Percentiles rank a stretch among this genome's conserved stretches.
phyloP scores from a whole-genome alignment of 2,797 vertebrate genomes.

The Chaenodraco wilsoni region DNA sequence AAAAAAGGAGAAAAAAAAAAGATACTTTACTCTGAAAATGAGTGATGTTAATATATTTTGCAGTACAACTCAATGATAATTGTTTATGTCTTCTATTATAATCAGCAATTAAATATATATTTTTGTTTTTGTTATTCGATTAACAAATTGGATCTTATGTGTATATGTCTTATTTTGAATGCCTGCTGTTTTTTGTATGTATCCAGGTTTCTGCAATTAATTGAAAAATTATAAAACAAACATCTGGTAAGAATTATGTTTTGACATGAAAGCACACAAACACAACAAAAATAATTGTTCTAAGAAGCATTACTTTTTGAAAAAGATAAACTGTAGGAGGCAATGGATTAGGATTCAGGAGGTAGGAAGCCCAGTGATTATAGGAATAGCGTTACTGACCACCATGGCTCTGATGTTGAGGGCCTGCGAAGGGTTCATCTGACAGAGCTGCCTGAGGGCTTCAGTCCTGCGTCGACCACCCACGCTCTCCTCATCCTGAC shows the following conservation, averaged over 20 bases:
- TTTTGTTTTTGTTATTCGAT: neutral
- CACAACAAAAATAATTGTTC: no score
- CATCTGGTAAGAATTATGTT: no score
- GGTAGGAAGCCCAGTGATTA: neutral
- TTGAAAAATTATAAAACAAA: neutral
- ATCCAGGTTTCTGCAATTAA: no score
- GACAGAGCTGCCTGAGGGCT: slow-evolving; percentile 94
- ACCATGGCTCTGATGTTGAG: slow-evolving; percentile 98
- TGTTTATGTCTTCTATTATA: neutral
- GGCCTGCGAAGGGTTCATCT: slow-evolving; percentile 98
- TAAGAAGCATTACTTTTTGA: neutral
- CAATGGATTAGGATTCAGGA: neutral
- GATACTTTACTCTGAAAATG: neutral
- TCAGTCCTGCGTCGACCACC: slow-evolving; percentile 95
- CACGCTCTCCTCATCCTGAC: slow-evolving; percentile 95
- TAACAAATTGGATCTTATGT: neutral
- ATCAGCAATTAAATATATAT: neutral
- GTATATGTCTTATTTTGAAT: neutral
- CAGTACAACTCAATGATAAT: neutral
- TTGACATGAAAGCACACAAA: neutral
- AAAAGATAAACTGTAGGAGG: neutral
- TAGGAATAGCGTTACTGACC: slow-evolving; percentile 84
- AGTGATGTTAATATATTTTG: neutral
- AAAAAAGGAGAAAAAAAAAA: neutral
- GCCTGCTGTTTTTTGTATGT: no score